Conservation (phyloP, 2,113 vertebrate genomes). For the Muntiacus reevesi region DNA sequence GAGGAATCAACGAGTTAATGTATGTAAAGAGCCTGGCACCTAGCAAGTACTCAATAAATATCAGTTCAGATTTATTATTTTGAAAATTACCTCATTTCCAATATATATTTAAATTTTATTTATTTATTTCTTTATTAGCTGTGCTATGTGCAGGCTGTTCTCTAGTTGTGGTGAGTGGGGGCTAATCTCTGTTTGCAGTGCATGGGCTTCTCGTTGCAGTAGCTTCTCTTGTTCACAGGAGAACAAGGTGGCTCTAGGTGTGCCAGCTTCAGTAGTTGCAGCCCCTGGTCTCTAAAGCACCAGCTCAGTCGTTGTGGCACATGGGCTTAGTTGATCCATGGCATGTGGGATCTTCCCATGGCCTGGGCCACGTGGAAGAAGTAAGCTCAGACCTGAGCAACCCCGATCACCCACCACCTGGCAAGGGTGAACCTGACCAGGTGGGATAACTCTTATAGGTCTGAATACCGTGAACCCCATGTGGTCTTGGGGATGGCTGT, state of each 20-base stretch:
- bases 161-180: neutral
- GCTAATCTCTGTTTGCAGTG: neutral
- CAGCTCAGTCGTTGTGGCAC: neutral
- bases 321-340: neutral
- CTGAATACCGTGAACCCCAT: neutral
- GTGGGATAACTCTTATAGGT: neutral
- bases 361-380: neutral
- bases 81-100: neutral
- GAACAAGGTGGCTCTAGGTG: neutral
- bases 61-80: constrained; percentile 32
- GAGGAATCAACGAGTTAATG: neutral
- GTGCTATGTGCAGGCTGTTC: neutral
- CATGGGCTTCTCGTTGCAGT: neutral
- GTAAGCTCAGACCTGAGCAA: neutral
- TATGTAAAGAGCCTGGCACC: neutral
- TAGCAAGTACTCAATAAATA: neutral
- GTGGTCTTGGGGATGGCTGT: neutral
- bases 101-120: neutral
- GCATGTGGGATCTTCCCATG: neutral
- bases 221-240: neutral
- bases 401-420: neutral
- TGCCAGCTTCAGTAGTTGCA: neutral
- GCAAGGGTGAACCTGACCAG: neutral
- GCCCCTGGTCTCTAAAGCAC: neutral
- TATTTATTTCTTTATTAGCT: neutral